phyloP scores from a whole-genome alignment of 2,888 invertebrate genomes.

The Scelioninae gen. 1 region DNA sequence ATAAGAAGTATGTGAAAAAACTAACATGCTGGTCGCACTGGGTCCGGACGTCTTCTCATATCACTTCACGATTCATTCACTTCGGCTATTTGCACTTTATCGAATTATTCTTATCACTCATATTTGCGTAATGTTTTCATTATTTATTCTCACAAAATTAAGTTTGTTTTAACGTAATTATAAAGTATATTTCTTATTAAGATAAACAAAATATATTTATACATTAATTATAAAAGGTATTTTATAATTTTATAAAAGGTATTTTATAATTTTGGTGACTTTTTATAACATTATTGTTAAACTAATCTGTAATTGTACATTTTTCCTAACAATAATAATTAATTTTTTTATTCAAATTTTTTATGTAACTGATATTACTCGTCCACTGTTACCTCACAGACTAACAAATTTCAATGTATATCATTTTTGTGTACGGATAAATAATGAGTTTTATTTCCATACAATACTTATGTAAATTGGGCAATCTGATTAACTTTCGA shows the following conservation, averaged over 20 bases:
- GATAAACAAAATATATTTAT: no score
- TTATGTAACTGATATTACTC: background rate
- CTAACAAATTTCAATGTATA: background rate
- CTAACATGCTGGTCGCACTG: constrained; percentile 27
- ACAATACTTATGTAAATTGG: constrained; percentile 37
- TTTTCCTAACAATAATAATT: background rate
- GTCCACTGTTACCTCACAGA: background rate
- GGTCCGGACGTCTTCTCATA: constrained; percentile 50
- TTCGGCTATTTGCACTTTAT: constrained; percentile 57
- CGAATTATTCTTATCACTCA: constrained; percentile 62
- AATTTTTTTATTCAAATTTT: no score
- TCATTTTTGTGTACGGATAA: constrained; percentile 14
- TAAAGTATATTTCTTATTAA: no score
- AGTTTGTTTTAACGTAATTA: no score
- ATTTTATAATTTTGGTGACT: no score
- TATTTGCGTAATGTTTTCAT: constrained; percentile 55
- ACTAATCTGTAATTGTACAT: no score
- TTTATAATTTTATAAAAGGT: no score
- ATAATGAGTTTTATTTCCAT: constrained; percentile 14
- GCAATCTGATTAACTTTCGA: background rate
- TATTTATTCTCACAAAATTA: background rate
- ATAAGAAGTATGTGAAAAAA: constrained; percentile 66
- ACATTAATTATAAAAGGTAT: no score
- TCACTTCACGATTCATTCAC: constrained; percentile 41
- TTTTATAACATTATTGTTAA: no score